Conservation (phyloP, 2,888 invertebrate species). For the Metallyticus violacea region DNA sequence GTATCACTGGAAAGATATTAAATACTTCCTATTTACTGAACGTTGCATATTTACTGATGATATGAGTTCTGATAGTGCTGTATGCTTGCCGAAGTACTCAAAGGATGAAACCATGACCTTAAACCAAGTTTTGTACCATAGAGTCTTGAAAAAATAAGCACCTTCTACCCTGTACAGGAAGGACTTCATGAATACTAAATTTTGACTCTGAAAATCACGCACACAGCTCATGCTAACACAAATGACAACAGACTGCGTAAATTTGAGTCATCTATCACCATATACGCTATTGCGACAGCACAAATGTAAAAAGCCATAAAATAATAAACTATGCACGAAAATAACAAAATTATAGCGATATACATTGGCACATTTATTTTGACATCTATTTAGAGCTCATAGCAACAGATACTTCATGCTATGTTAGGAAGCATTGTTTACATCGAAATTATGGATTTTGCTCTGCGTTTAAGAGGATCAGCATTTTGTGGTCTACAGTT, state of each 20-base stretch:
- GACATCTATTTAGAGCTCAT: too few relatives aligned
- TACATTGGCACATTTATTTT: too few relatives aligned
- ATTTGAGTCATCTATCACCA: not conserved
- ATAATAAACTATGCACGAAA: not conserved
- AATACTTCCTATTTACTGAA: too few relatives aligned
- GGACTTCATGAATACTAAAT: not conserved
- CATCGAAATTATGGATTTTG: too few relatives aligned
- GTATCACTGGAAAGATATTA: too few relatives aligned
- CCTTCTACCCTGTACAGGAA: not conserved
- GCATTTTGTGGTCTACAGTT: too few relatives aligned
- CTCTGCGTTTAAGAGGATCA: too few relatives aligned
- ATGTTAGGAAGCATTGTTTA: too few relatives aligned
- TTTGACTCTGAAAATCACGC: not conserved
- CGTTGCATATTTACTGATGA: too few relatives aligned
- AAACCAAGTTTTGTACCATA: slow-evolving; percentile 16
- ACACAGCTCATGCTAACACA: not conserved
- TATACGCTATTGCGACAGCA: not conserved
- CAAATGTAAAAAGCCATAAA: not conserved
- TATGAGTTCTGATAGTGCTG: not conserved
- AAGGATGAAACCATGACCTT: not conserved
- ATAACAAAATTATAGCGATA: not conserved
- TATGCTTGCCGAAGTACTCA: not conserved
- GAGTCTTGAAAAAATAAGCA: slow-evolving; percentile 25
- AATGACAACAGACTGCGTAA: not conserved
- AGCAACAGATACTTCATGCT: too few relatives aligned